Percentiles rank a stretch among this genome's conserved stretches.
These are phyloP conservation scores for Artemisiospiza belli DNA, from an alignment of 2,113 vertebrate genomes.

Conservation along the genomic window DNA sequence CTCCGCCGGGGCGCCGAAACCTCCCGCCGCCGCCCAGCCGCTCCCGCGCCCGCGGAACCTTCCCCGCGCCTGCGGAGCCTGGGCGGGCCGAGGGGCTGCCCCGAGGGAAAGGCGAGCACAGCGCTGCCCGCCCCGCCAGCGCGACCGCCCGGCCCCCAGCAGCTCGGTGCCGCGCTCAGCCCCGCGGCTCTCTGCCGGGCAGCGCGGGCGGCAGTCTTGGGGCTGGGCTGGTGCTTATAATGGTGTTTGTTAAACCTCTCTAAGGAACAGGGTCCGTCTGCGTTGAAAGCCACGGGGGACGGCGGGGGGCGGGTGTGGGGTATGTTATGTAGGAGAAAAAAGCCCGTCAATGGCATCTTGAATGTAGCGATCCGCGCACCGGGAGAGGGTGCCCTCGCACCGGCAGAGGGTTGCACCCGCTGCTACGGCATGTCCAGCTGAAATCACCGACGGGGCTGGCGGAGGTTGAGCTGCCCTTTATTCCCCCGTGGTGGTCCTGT, in stretches of 20 bases:
- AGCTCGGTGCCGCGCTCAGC: not conserved
- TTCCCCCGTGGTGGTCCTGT: fast-evolving
- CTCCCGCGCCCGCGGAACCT: slow-evolving; percentile 6
- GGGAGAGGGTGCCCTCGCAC: not conserved
- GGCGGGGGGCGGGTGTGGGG: not conserved
- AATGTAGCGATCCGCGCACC: fast-evolving
- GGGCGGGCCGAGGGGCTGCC: not conserved
- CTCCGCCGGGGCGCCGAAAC: no score
- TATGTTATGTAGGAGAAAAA: no score
- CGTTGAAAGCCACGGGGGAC: fast-evolving
- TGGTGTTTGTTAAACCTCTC: not conserved
- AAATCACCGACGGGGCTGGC: fast-evolving
- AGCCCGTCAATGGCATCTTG: fast-evolving
- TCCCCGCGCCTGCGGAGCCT: not conserved
- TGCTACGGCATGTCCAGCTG: not conserved
- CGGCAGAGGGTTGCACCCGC: not conserved
- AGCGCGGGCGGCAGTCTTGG: fast-evolving
- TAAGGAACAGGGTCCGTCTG: fast-evolving
- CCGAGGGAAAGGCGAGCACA: not conserved
- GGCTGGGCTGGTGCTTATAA: fast-evolving
- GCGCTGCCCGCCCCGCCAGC: not conserved
- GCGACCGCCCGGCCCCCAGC: not conserved
- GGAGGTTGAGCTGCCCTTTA: not conserved
- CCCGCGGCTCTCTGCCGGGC: no score
- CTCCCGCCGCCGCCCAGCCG: not conserved